These are phyloP conservation scores for Temnothorax curvispinosus DNA, from an alignment of 1,140 invertebrate genomes.

Conservation along the genomic window DNA sequence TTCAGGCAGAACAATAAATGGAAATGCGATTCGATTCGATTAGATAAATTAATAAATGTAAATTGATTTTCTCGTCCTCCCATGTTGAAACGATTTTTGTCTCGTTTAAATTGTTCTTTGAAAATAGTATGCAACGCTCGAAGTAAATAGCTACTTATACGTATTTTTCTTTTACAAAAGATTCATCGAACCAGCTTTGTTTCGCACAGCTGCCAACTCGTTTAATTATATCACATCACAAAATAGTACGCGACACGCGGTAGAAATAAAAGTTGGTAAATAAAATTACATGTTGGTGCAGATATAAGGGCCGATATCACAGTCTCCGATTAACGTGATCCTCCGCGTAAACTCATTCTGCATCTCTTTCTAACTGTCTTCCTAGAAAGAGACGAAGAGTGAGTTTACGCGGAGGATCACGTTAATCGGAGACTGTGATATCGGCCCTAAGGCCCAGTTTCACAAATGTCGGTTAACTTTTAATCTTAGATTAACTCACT, in stretches of 20 bases:
- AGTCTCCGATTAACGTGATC: no score
- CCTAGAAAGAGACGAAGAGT: no score
- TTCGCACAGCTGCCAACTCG: neutral
- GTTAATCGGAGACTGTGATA: no score
- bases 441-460: neutral
- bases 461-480: no score
- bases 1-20: neutral
- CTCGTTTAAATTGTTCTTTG: neutral
- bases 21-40: neutral
- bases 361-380: no score
- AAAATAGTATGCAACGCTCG: neutral
- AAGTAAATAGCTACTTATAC: neutral
- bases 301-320: neutral
- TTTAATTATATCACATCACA: constrained; percentile 25
- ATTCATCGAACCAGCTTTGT: neutral
- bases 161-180: neutral
- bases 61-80: neutral
- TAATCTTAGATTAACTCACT: no score
- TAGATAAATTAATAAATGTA: constrained; percentile 2
- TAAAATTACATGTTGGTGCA: neutral
- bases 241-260: neutral
- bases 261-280: constrained; percentile 14
- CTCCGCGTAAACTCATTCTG: no score
- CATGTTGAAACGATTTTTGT: neutral
- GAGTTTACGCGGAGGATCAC: no score